Conservation (phyloP, 2,113 vertebrate genomes). For the Xiphorhynchus elegans region DNA sequence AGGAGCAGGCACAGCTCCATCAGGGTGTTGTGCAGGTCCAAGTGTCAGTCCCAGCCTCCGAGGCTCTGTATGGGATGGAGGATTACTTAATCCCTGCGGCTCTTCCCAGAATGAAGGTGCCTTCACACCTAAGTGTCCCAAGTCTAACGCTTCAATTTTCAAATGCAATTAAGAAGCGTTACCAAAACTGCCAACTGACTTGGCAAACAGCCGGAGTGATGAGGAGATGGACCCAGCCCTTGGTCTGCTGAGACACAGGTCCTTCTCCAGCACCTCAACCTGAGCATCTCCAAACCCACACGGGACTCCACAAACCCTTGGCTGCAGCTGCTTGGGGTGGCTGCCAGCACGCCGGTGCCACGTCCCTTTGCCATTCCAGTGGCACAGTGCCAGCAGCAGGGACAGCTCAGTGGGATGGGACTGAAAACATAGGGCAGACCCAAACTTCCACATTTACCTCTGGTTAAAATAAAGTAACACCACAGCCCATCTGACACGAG, state of each 20-base stretch:
- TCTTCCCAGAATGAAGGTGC: fast-evolving
- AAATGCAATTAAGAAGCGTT: fast-evolving
- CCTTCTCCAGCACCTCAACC: fast-evolving
- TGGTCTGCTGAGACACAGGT: fast-evolving
- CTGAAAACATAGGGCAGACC: fast-evolving
- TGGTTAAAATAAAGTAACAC: not conserved
- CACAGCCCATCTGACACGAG: fast-evolving
- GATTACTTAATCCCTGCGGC: fast-evolving
- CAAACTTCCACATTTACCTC: fast-evolving
- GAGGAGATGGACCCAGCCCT: not conserved
- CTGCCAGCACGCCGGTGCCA: not conserved
- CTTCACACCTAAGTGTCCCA: fast-evolving
- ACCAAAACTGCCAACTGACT: fast-evolving
- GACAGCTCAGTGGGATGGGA: not conserved
- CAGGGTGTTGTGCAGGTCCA: fast-evolving
- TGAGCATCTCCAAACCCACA: not conserved
- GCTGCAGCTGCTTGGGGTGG: not conserved
- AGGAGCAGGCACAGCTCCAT: not conserved
- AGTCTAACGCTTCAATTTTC: not conserved
- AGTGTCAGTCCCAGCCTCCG: fast-evolving
- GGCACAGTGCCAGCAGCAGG: not conserved
- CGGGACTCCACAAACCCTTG: fast-evolving
- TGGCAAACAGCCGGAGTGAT: fast-evolving
- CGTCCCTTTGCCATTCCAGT: fast-evolving
- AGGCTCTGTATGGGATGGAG: fast-evolving